Evolutionary conservation across 2,888 invertebrate species (phyloP), one percentile per base, ranked within the genome.

Genomic region (Clivina fossor): DNA sequence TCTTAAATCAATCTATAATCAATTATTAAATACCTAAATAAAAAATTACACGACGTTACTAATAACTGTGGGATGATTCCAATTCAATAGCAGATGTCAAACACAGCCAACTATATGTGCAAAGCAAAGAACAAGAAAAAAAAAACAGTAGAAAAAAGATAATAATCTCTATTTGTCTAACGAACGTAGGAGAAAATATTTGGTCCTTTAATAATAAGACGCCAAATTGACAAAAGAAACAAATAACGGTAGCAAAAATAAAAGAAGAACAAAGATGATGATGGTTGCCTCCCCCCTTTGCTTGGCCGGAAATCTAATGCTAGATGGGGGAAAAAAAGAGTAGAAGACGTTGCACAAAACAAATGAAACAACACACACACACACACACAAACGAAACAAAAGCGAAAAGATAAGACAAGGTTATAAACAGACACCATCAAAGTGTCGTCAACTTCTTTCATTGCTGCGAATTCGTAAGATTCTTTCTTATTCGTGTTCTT

Each of bases 341-440:
- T n/a, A n/a, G 26, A 26, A 26, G 26, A 7, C 5, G 5, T 8
- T 26, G 5, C 26, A 7, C 8, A 26, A 7, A 8, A 26, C 26
- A 26, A 5, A 26, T 7, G 43, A 4, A 15, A 26, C 26, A 8
- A 49, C 33, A 33, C 5, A 49, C 33, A 33, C 5, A 33, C 33
- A 33, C 8, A 33, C 5, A 49, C 35, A 53, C 37, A 46, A 49
- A 49, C 49, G 47, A 55, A 55, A 55, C 55, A 55, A 55, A 55
- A 55, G 54, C 38, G 38, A 47, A 19, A 47, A 46, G 55, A 55
- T 55, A 55, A 55, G 55, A 22, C 55, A 55, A 28, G 54, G 46
- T 54, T 46, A 55, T 55, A 55, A 55, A 55, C 47, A 47, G 55
- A 55, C 55, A 40, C 38, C 55, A 55, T 55, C 55, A 55, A 55